These are phyloP conservation scores for Aplochiton taeniatus DNA, from an alignment of 2,797 vertebrate species.

Conservation along the genomic window DNA sequence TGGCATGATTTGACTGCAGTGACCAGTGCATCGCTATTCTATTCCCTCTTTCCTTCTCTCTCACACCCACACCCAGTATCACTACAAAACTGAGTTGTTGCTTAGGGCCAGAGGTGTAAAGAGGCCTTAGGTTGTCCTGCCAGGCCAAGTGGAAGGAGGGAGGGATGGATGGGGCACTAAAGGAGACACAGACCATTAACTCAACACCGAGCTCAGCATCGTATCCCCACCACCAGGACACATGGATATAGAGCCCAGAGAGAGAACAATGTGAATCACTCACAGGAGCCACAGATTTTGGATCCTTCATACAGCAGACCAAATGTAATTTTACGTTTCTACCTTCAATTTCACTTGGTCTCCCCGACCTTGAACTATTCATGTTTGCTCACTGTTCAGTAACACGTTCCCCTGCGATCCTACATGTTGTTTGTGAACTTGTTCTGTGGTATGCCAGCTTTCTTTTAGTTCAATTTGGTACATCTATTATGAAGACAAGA, in stretches of 20 bases:
- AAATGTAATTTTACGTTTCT: too few species aligned
- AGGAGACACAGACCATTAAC: conserved; percentile 1
- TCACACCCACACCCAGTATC: background rate
- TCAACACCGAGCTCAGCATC: background rate
- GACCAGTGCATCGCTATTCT: background rate
- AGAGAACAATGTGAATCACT: too few species aligned
- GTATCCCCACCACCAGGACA: background rate
- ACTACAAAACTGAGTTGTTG: background rate
- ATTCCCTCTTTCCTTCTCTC: background rate
- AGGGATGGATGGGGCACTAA: background rate
- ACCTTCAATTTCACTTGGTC: too few species aligned
- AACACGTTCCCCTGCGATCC: too few species aligned
- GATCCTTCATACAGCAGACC: too few species aligned
- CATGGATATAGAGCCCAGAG: background rate
- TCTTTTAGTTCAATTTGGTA: too few species aligned
- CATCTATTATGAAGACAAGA: too few species aligned
- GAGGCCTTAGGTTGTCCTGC: background rate
- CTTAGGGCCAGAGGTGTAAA: conserved; percentile 1
- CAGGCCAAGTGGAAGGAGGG: background rate
- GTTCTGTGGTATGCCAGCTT: too few species aligned
- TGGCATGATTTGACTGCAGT: background rate
- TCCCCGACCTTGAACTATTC: too few species aligned
- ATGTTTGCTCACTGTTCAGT: too few species aligned
- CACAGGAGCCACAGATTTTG: too few species aligned
- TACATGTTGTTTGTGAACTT: too few species aligned